Base-by-base conservation (phyloP, 2,888 invertebrate genomes). In the Metallyticus violacea region DNA sequence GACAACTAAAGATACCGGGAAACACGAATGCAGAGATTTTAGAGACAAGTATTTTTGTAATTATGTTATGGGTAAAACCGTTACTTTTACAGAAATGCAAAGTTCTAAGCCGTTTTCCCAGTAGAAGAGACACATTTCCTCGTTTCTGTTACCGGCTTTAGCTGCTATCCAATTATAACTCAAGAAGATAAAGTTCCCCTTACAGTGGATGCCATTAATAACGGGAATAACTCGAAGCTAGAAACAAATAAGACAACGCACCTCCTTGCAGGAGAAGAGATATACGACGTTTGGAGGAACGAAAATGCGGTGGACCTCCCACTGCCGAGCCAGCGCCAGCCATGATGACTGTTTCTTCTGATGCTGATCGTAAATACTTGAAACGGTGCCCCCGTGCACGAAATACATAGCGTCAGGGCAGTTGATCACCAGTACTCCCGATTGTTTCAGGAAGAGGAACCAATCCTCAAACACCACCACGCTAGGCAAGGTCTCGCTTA, bases 341-440 rank as follows among this genome's bases (percentile, higher is more conserved):
- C 88, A 88, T 9, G 88, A 86, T 77, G 78, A 80, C 22, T 88
- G 88, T 7, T 86, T 85, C 26, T 76, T 79, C 27, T 86, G 85
- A n/a, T 83, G 83, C 5, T 85, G 84, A n/a, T 88, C 88, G 22
- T 85, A 28, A 22, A 85, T 81, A 26, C 77, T 80, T 28, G 76
- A 79, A 28, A 86, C 76, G 26, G 82, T 86, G 26, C 77, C 25
- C 4, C 88, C 86, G 22, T 87, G 84, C 62, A 88, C 88, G 87
- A 90, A 89, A 87, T 90, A 91, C 91, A 91, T 90, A 3, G 90
- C 89, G 88, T 91, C 91, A 0, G 91, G 91, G 88, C 91, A 91
- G 22, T 89, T 88, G 76, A 90, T 86, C 6, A 87, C 88, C 76
- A 90, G 88, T 2, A 86, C 76, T 7, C 88, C 88, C 2, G 86